Evolutionary conservation across 1,140 invertebrate species (phyloP).

Genomic region (Lethrus apterus): DNA sequence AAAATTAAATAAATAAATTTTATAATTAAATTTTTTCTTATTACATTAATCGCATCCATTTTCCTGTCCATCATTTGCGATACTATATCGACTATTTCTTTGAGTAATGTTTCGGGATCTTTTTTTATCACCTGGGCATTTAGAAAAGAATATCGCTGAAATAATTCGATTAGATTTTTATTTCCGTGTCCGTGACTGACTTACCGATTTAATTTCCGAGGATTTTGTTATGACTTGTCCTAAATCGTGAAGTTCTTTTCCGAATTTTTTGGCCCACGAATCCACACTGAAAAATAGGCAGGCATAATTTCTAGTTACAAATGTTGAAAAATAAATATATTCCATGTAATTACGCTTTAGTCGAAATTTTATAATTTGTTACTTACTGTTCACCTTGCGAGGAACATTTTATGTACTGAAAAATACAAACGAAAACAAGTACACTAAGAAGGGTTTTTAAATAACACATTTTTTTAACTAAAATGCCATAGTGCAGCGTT

Average conservation of each 20-base stretch:
- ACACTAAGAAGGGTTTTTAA: too few species aligned
- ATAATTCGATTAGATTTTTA: constrained; percentile 5
- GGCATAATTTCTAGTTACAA: too few species aligned
- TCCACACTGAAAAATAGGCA: constrained; percentile 28
- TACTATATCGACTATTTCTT: constrained; percentile 65
- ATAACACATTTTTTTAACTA: too few species aligned
- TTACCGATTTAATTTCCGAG: constrained; percentile 33
- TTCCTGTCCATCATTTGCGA: constrained; percentile 71
- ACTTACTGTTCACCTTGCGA: too few species aligned
- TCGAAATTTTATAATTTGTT: too few species aligned
- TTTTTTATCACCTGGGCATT: constrained; percentile 67
- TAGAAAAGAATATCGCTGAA: constrained; percentile 63
- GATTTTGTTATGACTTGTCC: constrained; percentile 34
- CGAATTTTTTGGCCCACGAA: constrained; percentile 36
- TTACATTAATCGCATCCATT: constrained; percentile 72
- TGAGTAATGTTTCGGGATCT: constrained; percentile 64
- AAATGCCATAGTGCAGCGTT: too few species aligned
- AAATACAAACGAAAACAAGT: too few species aligned
- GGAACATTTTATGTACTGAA: too few species aligned
- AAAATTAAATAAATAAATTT: constrained; percentile 22
- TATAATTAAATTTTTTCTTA: constrained; percentile 13
- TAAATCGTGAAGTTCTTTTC: constrained; percentile 33
- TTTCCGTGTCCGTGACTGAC: neutral
- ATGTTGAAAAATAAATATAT: too few species aligned
- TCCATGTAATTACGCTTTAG: too few species aligned